Evolutionary conservation across 2,888 invertebrate species (phyloP), one percentile per base, ranked within the genome.

Genomic region (Steinernema carpocapsae): DNA sequence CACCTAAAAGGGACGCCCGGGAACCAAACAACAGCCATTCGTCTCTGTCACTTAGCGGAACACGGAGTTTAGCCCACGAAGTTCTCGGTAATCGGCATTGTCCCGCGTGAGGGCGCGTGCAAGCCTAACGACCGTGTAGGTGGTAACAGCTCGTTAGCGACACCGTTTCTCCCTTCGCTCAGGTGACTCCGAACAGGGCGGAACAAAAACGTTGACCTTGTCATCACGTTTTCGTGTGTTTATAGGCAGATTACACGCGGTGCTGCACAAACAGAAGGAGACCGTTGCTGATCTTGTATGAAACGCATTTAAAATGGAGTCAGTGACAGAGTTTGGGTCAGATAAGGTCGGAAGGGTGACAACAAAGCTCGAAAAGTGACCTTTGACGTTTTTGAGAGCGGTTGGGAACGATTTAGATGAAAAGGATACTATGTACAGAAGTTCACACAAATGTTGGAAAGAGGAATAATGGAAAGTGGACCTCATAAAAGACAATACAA

Each of bases 181-280:
- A 24, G 48, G n/a, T 48, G 48, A 48, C 48, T 19, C 4, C 48
- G 48, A 14, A 3, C 22, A 26, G 29, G 29, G 1, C 26, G 64
- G 32, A 32, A 64, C 64, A 64, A 64, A 64, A 64, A 52, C 37
- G 32, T 3, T 64, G 64, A 64, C 64, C 64, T 64, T 64, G 64
- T 26, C 29, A 19, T 12, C 7, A 64, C 64, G 64, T 14, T 64
- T 37, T 19, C 48, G 48, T 48, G 19, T 56, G 56, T 26, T 56
- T 48, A 48, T 7, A 56, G 2, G 26, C 17, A 32, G 64, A 64
- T 32, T 64, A 64, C 32, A 64, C 64, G 64, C 32, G 14, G 1
- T 37, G 32, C 1, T 64, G 64, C 29, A 32, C 32, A 64, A 64
- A 4, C 17, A 3, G 32, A 32, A 10, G 37, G 37, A n/a, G 37